These are phyloP conservation scores for Oncorhynchus nerka DNA, from an alignment of 2,113 vertebrate genomes.

Conservation along the genomic window DNA sequence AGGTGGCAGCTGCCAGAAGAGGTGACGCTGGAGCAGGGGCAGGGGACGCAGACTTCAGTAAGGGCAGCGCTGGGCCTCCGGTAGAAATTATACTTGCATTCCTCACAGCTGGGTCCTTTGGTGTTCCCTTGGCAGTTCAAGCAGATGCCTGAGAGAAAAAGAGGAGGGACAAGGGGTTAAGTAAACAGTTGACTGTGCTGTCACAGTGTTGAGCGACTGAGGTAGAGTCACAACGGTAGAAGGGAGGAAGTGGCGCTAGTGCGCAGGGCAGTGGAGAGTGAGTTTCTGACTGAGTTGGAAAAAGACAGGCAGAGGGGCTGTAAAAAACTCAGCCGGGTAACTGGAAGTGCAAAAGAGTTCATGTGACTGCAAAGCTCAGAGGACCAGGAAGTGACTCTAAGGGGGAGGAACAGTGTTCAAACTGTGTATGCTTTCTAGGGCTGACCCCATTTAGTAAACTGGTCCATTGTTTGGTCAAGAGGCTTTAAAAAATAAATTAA, in stretches of 20 bases:
- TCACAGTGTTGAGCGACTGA: slow-evolving; percentile 3
- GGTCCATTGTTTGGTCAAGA: too few species aligned
- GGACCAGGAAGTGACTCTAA: not conserved
- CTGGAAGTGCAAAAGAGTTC: not conserved
- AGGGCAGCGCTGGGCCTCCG: slow-evolving; percentile 20
- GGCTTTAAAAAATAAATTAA: too few species aligned
- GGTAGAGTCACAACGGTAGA: not conserved
- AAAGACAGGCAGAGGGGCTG: not conserved
- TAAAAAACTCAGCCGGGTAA: not conserved
- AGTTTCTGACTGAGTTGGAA: too few species aligned
- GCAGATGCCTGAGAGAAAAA: slow-evolving; percentile 73
- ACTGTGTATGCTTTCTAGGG: too few species aligned
- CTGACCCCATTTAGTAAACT: too few species aligned
- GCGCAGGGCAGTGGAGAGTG: not conserved
- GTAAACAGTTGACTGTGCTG: not conserved
- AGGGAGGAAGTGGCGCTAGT: not conserved
- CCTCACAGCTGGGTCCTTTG: slow-evolving; percentile 74
- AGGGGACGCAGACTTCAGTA: slow-evolving; percentile 65
- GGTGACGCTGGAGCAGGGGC: slow-evolving; percentile 80
- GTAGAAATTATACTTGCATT: slow-evolving; percentile 79
- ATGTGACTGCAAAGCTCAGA: not conserved
- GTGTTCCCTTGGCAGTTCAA: slow-evolving; percentile 79
- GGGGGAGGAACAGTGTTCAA: not conserved
- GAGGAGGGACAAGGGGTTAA: not conserved
- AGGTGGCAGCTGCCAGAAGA: slow-evolving; percentile 79